Conservation (phyloP, 1,140 invertebrate genomes). For the Drosophila arawakana region DNA sequence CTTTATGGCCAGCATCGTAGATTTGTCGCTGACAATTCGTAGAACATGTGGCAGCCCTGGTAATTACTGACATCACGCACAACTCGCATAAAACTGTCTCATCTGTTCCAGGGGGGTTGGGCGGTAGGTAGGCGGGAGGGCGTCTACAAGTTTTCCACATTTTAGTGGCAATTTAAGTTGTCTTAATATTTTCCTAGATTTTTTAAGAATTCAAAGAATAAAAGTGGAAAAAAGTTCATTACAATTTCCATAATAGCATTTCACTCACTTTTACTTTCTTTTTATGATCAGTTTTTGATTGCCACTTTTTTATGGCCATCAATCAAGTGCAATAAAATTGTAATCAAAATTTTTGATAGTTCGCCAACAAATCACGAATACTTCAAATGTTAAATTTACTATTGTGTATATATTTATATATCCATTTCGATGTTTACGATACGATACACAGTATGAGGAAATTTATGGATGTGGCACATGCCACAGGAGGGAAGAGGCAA, state of each 20-base stretch:
- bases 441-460: conserved; percentile 1
- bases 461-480: conserved; percentile 54
- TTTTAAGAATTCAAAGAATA: too few relatives aligned
- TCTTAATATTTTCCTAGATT: too few relatives aligned
- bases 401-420: conserved; percentile 13
- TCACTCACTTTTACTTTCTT: conserved; percentile 12
- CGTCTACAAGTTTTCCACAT: conserved; percentile 22
- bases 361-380: conserved; percentile 20
- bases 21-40: conserved; percentile 62
- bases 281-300: conserved; percentile 1
- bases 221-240: background rate
- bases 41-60: conserved; percentile 29
- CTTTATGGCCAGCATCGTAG: conserved; percentile 64
- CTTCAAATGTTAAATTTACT: conserved; percentile 17
- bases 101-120: background rate
- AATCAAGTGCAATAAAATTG: conserved; percentile 9
- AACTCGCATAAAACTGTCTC: conserved; percentile 58
- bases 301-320: background rate
- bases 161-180: conserved; percentile 33
- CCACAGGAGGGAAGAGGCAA: conserved; percentile 9
- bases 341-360: conserved; percentile 29
- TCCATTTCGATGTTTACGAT: conserved; percentile 56
- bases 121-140: background rate
- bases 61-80: conserved; percentile 73
- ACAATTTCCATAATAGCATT: background rate